These are phyloP conservation scores for Mechanitis messenoides DNA, from an alignment of 2,888 invertebrate genomes.

Conservation along the genomic window DNA sequence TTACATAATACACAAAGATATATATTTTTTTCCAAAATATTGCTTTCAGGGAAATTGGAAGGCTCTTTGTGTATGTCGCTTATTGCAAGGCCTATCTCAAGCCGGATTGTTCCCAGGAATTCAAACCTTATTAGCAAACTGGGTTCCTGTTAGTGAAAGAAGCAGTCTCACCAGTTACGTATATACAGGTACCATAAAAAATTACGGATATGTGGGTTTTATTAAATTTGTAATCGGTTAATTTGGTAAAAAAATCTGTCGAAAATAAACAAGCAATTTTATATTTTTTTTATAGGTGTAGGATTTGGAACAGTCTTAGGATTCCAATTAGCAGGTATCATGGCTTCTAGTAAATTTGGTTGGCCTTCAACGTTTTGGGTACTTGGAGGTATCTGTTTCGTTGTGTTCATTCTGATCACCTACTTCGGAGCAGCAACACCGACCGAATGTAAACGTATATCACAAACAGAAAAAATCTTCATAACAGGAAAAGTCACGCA, in stretches of 20 bases:
- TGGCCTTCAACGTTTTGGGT: conserved; percentile 82
- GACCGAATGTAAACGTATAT: conserved; percentile 57
- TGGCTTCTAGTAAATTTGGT: conserved; percentile 74
- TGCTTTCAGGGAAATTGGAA: conserved; percentile 72
- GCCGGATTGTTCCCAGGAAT: conserved; percentile 81
- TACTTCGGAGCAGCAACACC: conserved; percentile 70
- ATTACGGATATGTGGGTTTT: no score
- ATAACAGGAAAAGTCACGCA: conserved; percentile 49
- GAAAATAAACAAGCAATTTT: no score
- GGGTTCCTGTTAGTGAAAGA: conserved; percentile 80
- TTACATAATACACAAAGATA: background rate
- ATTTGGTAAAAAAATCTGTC: no score
- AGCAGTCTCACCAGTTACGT: conserved; percentile 72
- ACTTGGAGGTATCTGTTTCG: conserved; percentile 70
- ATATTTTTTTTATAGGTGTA: conserved; percentile 62
- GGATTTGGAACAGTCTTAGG: conserved; percentile 81
- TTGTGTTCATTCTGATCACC: conserved; percentile 63
- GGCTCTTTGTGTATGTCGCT: conserved; percentile 79
- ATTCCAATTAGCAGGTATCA: conserved; percentile 77
- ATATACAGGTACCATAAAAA: conserved; percentile 51
- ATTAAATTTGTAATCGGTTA: no score
- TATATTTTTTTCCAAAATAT: background rate
- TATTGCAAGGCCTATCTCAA: conserved; percentile 84
- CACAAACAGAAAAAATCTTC: conserved; percentile 62
- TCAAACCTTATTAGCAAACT: conserved; percentile 82